Percentiles rank a stretch among this genome's conserved stretches.
Evolutionary conservation across 2,113 vertebrate genomes (phyloP).

Genomic region (Gobius niger): DNA sequence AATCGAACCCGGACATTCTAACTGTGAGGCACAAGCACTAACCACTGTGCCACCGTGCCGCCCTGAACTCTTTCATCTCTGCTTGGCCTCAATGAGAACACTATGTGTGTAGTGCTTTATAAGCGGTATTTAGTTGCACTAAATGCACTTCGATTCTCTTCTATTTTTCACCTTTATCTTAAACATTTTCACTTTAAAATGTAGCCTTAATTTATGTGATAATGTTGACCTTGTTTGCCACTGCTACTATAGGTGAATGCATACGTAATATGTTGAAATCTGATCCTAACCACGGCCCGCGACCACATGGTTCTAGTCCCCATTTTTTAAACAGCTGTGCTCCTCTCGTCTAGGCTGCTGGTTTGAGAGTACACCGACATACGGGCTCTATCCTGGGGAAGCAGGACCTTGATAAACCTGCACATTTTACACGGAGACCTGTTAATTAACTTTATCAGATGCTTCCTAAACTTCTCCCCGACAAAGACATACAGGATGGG

Average conservation of each 20-base stretch:
- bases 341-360: constrained; percentile 65
- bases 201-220: neutral
- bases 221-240: neutral
- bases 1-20: too few relatives aligned
- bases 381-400: constrained; percentile 44
- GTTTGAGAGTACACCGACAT: constrained; percentile 64
- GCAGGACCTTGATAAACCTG: constrained; percentile 51
- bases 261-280: too few relatives aligned
- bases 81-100: too few relatives aligned
- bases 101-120: too few relatives aligned
- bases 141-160: neutral
- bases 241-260: neutral
- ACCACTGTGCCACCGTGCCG: too few relatives aligned
- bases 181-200: neutral
- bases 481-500: constrained; percentile 77
- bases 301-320: neutral
- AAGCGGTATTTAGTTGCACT: too few relatives aligned
- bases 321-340: constrained; percentile 37
- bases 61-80: too few relatives aligned
- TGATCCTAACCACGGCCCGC: too few relatives aligned
- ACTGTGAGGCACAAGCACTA: too few relatives aligned
- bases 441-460: constrained; percentile 61
- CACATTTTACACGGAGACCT: constrained; percentile 54
- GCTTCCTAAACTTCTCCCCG: constrained; percentile 72
- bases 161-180: neutral